A percentile compares a stretch with the other conserved stretches of the same genome.
Conservation (phyloP, 1,140 invertebrate species). For the Leptinotarsa texana region DNA sequence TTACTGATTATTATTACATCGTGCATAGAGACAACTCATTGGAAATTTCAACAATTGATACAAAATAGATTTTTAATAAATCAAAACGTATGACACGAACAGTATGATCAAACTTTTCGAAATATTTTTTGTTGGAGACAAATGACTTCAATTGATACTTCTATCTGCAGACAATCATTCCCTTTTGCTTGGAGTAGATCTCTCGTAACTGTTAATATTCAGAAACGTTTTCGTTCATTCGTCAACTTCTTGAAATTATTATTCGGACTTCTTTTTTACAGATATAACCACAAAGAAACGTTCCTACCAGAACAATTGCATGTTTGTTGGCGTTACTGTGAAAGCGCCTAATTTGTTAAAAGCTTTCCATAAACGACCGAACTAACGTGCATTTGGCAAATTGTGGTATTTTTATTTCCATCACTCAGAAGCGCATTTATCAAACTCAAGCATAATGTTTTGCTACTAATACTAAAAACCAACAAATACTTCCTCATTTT, state of each 20-base stretch:
- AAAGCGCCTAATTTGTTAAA: conserved; percentile 16
- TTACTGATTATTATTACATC: too few species aligned
- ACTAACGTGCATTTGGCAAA: conserved; percentile 5
- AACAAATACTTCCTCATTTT: not conserved
- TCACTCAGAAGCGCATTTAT: not conserved
- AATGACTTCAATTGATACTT: too few species aligned
- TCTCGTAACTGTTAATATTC: too few species aligned
- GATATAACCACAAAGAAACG: not conserved
- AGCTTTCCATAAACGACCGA: conserved; percentile 6
- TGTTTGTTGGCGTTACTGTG: not conserved
- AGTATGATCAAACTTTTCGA: too few species aligned
- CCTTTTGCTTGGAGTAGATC: too few species aligned
- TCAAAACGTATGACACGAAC: too few species aligned
- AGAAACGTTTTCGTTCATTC: not conserved
- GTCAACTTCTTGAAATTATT: not conserved
- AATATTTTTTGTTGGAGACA: too few species aligned
- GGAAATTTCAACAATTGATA: too few species aligned
- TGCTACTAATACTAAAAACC: not conserved
- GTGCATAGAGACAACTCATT: too few species aligned
- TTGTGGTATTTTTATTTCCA: not conserved
- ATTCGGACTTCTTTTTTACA: not conserved
- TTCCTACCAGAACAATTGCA: not conserved
- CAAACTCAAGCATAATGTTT: not conserved
- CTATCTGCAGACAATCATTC: too few species aligned
- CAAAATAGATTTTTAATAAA: too few species aligned